A percentile compares a stretch with the other conserved stretches of the same genome.
Conservation (phyloP, 2,113 vertebrate genomes). For the Bombycilla garrulus region DNA sequence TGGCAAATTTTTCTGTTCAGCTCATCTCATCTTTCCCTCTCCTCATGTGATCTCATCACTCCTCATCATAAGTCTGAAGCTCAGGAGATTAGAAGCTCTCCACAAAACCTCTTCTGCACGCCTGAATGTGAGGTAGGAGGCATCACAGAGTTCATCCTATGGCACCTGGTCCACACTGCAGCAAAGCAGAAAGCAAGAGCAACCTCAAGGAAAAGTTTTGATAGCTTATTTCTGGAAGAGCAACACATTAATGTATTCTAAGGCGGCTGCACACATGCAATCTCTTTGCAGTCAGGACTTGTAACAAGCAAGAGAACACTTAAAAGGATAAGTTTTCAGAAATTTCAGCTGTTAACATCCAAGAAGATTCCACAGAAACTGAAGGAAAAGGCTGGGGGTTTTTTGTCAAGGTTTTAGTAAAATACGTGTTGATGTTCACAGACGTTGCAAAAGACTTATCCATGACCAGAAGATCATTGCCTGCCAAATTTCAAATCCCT, state of each 20-base stretch:
- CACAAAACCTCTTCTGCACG: background rate
- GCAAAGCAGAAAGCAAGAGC: background rate
- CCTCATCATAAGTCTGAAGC: background rate
- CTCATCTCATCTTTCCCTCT: background rate
- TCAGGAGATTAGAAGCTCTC: background rate
- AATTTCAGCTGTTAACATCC: background rate
- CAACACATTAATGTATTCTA: background rate
- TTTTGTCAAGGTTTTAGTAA: background rate
- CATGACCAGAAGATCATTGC: background rate
- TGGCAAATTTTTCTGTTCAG: background rate
- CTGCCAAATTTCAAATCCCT: constrained; percentile 54
- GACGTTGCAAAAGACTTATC: constrained; percentile 19
- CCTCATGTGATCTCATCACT: background rate
- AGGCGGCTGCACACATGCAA: background rate
- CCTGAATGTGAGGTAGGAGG: background rate
- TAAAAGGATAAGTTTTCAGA: background rate
- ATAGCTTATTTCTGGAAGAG: background rate
- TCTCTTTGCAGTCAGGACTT: background rate
- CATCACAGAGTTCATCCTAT: background rate
- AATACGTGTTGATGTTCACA: constrained; percentile 11
- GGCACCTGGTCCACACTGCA: background rate
- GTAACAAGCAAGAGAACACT: background rate
- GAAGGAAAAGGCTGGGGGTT: background rate
- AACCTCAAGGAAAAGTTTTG: background rate
- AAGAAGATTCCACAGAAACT: background rate